A percentile compares a stretch with the other conserved stretches of the same genome.
These are phyloP conservation scores for Melangyna quadrimaculata DNA, from an alignment of 2,888 invertebrate species.

Conservation along the genomic window DNA sequence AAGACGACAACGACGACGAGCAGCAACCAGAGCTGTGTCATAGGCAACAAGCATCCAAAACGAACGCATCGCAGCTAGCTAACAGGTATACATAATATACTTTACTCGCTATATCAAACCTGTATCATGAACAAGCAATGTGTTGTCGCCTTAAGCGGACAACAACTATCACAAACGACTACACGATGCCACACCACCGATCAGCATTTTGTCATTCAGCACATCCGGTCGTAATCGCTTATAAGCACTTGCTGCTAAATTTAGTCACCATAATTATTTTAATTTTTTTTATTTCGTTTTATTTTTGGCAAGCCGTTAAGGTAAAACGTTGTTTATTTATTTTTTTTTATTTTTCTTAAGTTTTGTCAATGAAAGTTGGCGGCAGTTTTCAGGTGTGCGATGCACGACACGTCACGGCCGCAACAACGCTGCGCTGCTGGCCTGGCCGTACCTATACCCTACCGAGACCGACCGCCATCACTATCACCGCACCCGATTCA, in stretches of 20 bases:
- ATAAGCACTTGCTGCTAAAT: slow-evolving; percentile 63
- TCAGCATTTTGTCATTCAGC: slow-evolving; percentile 62
- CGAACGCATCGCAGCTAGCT: slow-evolving; percentile 2
- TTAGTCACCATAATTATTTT: slow-evolving; percentile 59
- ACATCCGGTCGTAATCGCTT: slow-evolving; percentile 65
- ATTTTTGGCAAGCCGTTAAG: slow-evolving; percentile 56
- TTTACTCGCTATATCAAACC: background rate
- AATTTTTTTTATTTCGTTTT: slow-evolving; percentile 36
- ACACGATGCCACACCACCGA: slow-evolving; percentile 31
- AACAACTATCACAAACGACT: slow-evolving; percentile 13
- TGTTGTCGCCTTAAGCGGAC: slow-evolving; percentile 59
- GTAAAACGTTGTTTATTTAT: slow-evolving; percentile 20
- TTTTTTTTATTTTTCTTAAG: slow-evolving; percentile 9
- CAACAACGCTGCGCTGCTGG: background rate
- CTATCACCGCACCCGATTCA: background rate
- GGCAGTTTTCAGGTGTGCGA: slow-evolving; percentile 58
- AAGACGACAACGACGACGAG: slow-evolving; percentile 1
- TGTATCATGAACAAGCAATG: slow-evolving; percentile 31
- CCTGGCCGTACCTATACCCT: background rate
- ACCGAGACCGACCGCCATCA: background rate
- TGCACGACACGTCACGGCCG: slow-evolving; percentile 2
- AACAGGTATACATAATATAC: slow-evolving; percentile 33
- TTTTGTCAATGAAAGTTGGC: slow-evolving; percentile 64
- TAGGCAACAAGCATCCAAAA: background rate
- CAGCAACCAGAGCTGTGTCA: background rate